Conservation (phyloP, 1,140 invertebrate genomes). For the Atta colombica region DNA sequence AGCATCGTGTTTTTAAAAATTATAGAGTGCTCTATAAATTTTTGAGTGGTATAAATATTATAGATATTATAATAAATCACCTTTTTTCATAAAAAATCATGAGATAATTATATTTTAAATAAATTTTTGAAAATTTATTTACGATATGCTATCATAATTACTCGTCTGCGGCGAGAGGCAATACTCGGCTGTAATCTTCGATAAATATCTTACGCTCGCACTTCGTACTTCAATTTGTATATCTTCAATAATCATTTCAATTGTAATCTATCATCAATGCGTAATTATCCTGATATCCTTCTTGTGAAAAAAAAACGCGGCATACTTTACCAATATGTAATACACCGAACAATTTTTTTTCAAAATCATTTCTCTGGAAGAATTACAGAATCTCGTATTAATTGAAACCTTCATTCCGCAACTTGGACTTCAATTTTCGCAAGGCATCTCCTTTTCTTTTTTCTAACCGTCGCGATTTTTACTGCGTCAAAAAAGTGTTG, state of each 20-base stretch:
- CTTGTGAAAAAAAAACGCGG: neutral
- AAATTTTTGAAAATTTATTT: constrained; percentile 22
- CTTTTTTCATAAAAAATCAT: neutral
- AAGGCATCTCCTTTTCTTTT: neutral
- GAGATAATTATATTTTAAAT: neutral
- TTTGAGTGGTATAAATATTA: neutral
- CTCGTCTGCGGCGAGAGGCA: constrained; percentile 14
- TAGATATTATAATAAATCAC: too few relatives aligned
- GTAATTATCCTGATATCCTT: constrained; percentile 41
- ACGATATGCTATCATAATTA: constrained; percentile 24
- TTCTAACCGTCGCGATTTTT: constrained; percentile 16
- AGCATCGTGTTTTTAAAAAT: neutral
- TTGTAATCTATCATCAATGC: constrained; percentile 44
- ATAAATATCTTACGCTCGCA: constrained; percentile 55
- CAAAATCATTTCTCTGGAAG: neutral
- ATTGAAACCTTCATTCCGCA: neutral
- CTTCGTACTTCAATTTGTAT: constrained; percentile 43
- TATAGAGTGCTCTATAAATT: neutral
- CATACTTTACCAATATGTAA: neutral
- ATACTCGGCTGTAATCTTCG: constrained; percentile 48
- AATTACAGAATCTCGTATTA: neutral
- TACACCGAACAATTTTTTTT: neutral
- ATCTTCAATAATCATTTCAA: constrained; percentile 49
- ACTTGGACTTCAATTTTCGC: neutral
- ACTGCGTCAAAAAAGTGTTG: too few relatives aligned